These are phyloP conservation scores for Heliconius eleuchia DNA, from an alignment of 1,140 invertebrate genomes.

Conservation along the genomic window DNA sequence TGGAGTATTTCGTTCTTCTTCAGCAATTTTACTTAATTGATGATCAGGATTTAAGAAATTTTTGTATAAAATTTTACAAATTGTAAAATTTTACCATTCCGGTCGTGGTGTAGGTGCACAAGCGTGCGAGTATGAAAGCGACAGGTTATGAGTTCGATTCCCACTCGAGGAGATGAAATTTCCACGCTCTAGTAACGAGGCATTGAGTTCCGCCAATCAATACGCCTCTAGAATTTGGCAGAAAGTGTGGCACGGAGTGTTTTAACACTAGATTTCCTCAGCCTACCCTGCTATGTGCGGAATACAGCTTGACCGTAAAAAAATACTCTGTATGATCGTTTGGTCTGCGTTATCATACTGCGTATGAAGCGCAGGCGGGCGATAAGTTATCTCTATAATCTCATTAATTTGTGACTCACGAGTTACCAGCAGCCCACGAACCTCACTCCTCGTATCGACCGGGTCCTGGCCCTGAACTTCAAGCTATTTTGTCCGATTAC, in stretches of 20 bases:
- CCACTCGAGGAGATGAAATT: too few relatives aligned
- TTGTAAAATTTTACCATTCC: background rate
- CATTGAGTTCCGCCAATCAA: too few relatives aligned
- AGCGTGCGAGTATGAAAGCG: too few relatives aligned
- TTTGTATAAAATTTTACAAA: background rate
- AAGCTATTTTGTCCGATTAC: conserved; percentile 22
- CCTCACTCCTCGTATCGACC: conserved; percentile 41
- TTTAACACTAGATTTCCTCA: background rate
- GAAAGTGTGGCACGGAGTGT: background rate
- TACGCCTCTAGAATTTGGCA: too few relatives aligned
- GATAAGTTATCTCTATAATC: conserved; percentile 67
- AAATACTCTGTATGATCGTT: conserved; percentile 17
- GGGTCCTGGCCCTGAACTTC: conserved; percentile 50
- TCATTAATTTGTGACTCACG: conserved; percentile 68
- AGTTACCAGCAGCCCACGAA: conserved; percentile 29
- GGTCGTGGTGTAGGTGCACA: too few relatives aligned
- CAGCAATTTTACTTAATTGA: background rate
- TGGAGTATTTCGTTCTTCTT: conserved; percentile 18
- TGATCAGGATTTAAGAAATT: background rate
- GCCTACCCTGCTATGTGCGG: too few relatives aligned
- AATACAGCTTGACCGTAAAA: too few relatives aligned
- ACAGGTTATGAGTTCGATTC: too few relatives aligned
- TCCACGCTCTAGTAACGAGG: too few relatives aligned
- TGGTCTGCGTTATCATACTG: conserved; percentile 43
- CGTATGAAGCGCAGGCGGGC: conserved; percentile 34